Base-by-base conservation (phyloP, 2,797 vertebrate genomes). In the Channallabes apus region DNA sequence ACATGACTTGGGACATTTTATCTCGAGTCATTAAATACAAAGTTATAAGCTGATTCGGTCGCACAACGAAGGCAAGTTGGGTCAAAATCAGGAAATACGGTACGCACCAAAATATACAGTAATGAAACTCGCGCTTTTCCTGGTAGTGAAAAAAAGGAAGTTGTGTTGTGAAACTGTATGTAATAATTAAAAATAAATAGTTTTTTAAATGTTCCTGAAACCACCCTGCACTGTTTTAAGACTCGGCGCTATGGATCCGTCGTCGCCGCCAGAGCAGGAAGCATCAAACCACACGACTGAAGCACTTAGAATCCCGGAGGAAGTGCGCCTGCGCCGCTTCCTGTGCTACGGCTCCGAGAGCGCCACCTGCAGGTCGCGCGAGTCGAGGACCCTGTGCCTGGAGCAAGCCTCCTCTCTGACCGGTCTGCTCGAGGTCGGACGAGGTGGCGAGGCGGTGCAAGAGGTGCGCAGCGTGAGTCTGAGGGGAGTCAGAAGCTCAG, bases 261-360 rank as follows among this genome's bases (percentile, higher is more conserved):
- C 81, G 41, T 82, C 79, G 51, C 41, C 8, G 5, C 68, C 46
- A 15, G 64, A 82, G 51, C 88, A 84, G 68, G 67, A 82, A 29
- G 22, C 69, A 12, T 24, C 17, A 41, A 83, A 62, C 22, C 1
- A 32, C 12, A 2, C 22, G 6, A 41, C 24, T 27, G 78, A 64
- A 4, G 5, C 38, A 51, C 61, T 38, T 51, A 65, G 38, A 0
- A 12, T 14, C 8, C 18, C 94, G 0, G 96, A 97, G 86, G 92
- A 92, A 90, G 86, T 91, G 78, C 95, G 94, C 8, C 95, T 99
- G 27, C 94, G 91, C 2, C 97, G 92, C 41, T 98, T 99, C 92
- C 90, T 99, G 15, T 97, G 97, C 89, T 99, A 96, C 12, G 97
- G 98, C 85, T 97, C 95, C 0, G 96, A 99, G 91, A 92, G 93